Evolutionary conservation across 2,888 invertebrate species (phyloP).

Genomic region (Cheilosia urbana): DNA sequence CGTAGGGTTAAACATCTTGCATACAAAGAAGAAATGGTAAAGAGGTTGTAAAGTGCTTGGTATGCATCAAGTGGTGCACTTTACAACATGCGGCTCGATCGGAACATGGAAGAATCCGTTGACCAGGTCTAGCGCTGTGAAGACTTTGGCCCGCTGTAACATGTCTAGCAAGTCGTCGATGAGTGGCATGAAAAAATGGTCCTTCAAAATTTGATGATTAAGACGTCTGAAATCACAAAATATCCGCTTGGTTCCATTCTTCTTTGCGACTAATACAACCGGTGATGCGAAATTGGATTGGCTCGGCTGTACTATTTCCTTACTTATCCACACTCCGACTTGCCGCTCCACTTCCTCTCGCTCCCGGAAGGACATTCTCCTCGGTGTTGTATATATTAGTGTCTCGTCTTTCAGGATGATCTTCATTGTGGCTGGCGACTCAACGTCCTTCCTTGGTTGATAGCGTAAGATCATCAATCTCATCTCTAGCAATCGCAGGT

Average conservation of each 20-base stretch:
- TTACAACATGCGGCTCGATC: slow-evolving; percentile 8
- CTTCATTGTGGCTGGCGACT: not conserved
- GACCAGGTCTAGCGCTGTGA: not conserved
- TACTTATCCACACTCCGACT: slow-evolving; percentile 78
- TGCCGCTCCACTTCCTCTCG: slow-evolving; percentile 76
- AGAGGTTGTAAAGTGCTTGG: too few species aligned
- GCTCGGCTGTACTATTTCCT: slow-evolving; percentile 78
- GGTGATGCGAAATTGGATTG: slow-evolving; percentile 78
- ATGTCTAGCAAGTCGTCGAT: not conserved
- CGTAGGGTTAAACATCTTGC: too few species aligned
- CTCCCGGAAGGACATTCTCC: slow-evolving; percentile 40
- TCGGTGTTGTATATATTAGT: too few species aligned
- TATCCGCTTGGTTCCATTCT: slow-evolving; percentile 53
- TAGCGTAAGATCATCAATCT: not conserved
- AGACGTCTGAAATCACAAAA: slow-evolving; percentile 79
- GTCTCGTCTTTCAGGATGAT: slow-evolving; percentile 6
- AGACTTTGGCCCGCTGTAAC: not conserved
- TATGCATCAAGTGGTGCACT: too few species aligned
- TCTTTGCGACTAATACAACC: slow-evolving; percentile 77
- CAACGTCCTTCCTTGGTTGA: not conserved
- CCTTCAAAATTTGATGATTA: slow-evolving; percentile 10
- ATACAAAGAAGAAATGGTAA: too few species aligned
- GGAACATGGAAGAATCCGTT: not conserved
- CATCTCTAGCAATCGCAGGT: not conserved
- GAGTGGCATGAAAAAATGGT: slow-evolving; percentile 76